A percentile compares a stretch with the other conserved stretches of the same genome.
phyloP scores from a whole-genome alignment of 35 echinoderm and acorn worm species.

The Patiria miniata region DNA sequence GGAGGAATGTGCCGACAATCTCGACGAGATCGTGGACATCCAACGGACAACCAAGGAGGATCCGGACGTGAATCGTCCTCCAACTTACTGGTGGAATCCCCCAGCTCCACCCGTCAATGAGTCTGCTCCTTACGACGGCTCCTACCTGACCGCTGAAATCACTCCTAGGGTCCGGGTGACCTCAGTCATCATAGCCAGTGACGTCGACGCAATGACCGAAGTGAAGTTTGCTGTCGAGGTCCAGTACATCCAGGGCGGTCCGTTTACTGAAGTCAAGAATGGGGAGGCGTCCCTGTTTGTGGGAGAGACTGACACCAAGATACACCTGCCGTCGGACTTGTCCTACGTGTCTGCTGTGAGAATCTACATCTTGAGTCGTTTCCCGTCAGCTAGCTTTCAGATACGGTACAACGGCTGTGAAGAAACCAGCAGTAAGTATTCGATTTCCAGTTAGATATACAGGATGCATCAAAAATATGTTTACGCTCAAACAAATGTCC shows the following conservation, averaged over 20 bases:
- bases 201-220: not conserved
- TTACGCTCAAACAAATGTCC: too few relatives aligned
- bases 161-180: not conserved
- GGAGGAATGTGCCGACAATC: not conserved
- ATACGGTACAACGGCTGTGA: not conserved
- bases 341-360: not conserved
- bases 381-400: not conserved
- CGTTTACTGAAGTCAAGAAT: not conserved
- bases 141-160: not conserved
- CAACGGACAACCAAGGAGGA: not conserved
- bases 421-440: not conserved
- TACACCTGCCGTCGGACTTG: not conserved
- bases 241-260: not conserved
- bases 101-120: not conserved
- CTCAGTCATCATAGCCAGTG: not conserved
- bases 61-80: not conserved
- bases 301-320: not conserved
- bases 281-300: not conserved
- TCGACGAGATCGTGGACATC: not conserved
- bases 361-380: not conserved
- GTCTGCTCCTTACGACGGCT: not conserved
- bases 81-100: not conserved
- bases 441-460: too few relatives aligned
- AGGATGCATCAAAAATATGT: too few relatives aligned
- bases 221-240: not conserved